A percentile compares a stretch with the other conserved stretches of the same genome.
These are phyloP conservation scores for Cheilosia scutellata DNA, from an alignment of 2,888 invertebrate genomes.

Conservation along the genomic window DNA sequence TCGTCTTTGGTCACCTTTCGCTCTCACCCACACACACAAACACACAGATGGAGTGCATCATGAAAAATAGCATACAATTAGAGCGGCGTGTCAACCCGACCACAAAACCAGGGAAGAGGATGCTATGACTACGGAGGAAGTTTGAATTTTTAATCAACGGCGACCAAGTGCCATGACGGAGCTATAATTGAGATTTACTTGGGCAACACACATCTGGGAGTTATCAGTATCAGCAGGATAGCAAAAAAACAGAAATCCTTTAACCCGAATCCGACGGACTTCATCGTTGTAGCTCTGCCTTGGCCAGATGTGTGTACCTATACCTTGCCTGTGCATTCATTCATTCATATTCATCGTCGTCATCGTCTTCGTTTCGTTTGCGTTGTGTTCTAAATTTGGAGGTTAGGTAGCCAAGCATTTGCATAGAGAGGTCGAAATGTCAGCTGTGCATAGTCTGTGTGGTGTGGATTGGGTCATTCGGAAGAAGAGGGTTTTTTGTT, in stretches of 20 bases:
- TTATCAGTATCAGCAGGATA: conserved; percentile 26
- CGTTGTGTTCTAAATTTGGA: conserved; percentile 52
- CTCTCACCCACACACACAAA: conserved; percentile 3
- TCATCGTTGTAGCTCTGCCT: neutral
- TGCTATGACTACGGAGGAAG: conserved; percentile 12
- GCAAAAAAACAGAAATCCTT: conserved; percentile 12
- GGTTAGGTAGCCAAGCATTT: conserved; percentile 55
- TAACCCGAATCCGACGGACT: conserved; percentile 27
- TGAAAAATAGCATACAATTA: conserved; percentile 70
- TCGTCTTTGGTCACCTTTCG: neutral
- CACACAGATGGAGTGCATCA: conserved; percentile 1
- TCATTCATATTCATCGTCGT: conserved; percentile 53
- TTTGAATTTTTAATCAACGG: conserved; percentile 70
- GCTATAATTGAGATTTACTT: conserved; percentile 65
- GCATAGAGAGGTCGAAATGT: conserved; percentile 53
- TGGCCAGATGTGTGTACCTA: conserved; percentile 42
- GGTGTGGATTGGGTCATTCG: conserved; percentile 53
- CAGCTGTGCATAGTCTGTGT: conserved; percentile 45
- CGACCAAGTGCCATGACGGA: conserved; percentile 56
- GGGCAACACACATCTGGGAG: conserved; percentile 35
- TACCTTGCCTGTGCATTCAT: conserved; percentile 16
- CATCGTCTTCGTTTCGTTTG: conserved; percentile 9
- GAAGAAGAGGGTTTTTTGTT: conserved; percentile 26
- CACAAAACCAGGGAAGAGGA: conserved; percentile 40
- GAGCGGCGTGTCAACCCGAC: conserved; percentile 56